Evolutionary conservation across 2,888 invertebrate genomes (phyloP), one percentile per base, ranked within the genome.

Genomic region (Branchipolynoe longqiensis): DNA sequence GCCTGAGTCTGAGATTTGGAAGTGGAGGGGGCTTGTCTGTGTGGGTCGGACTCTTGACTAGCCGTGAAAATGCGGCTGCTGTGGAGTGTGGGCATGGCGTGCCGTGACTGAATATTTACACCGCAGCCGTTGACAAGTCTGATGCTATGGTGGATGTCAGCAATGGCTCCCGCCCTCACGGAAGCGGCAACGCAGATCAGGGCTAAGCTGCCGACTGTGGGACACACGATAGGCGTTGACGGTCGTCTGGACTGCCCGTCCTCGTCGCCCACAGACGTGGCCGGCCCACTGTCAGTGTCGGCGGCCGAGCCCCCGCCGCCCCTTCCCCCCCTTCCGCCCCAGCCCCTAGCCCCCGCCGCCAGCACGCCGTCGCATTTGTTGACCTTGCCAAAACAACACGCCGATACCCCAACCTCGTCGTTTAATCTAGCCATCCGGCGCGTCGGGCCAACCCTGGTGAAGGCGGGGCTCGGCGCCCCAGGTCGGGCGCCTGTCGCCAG

Each of bases 111-210:
- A n/a, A 64, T 84, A 56, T 84, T 56, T 8, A 28, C 22, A 18
- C 69, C 84, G 25, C 69, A 36, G 84, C 64, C 84, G 48, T 40
- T 56, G 25, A 14, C 56, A 56, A 25, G 28, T 69, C 78, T 85
- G 78, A 87, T 86, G 88, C 86, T 87, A 88, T 88, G 93, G 90
- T 92, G 92, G 89, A 89, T 92, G 89, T 92, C 92, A 90, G 92
- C 92, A 96, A 97, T 98, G 97, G 97, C 97, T 96, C 97, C 97
- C 95, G 97, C 97, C 95, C 96, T 97, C 95, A 96, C 97, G 94
- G 97, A 97, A 95, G 90, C 91, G 41, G 88, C 89, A 36, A 91
- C 92, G 86, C 92, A 92, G 89, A 90, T 92, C 86, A 89, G 91
- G 89, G 91, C 92, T 86, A 92, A 91, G 88, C 88, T 92, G 85